These are phyloP conservation scores for Pogonophryne albipinna DNA, from an alignment of 2,797 vertebrate species.

Conservation along the genomic window DNA sequence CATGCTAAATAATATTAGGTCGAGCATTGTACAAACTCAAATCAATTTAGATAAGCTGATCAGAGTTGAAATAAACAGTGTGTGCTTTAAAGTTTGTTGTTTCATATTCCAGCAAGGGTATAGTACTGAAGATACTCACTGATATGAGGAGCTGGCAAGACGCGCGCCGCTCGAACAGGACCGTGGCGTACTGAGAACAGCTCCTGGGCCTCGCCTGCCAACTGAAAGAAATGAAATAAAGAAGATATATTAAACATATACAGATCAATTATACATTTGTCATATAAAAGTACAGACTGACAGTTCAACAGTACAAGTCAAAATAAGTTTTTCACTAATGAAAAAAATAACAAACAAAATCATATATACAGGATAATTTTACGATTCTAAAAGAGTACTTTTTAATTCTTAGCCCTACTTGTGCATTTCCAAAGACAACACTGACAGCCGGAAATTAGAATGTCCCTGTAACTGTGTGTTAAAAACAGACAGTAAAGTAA, in stretches of 20 bases:
- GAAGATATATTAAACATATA: slow-evolving; percentile 13
- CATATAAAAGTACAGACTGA: no score
- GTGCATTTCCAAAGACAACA: no score
- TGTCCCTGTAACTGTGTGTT: no score
- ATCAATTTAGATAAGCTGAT: not conserved
- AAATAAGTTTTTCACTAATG: no score
- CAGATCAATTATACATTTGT: no score
- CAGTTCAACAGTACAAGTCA: no score
- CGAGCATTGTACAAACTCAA: not conserved
- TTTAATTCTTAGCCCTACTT: no score
- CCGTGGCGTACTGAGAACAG: slow-evolving; percentile 96
- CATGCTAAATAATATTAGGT: not conserved
- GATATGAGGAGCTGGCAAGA: slow-evolving; percentile 94
- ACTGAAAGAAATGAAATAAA: slow-evolving; percentile 79
- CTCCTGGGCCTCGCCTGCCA: slow-evolving; percentile 96
- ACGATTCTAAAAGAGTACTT: no score
- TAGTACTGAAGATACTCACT: slow-evolving; percentile 85
- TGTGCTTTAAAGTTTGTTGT: not conserved
- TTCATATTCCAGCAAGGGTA: not conserved
- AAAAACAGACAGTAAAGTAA: no score
- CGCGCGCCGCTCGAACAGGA: slow-evolving; percentile 91
- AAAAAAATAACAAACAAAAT: no score
- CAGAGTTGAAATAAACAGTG: not conserved
- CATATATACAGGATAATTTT: no score
- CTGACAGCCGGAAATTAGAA: no score